These are phyloP conservation scores for Scolopax bukidnonensis DNA, from an alignment of 2,797 vertebrate species.

Conservation along the genomic window DNA sequence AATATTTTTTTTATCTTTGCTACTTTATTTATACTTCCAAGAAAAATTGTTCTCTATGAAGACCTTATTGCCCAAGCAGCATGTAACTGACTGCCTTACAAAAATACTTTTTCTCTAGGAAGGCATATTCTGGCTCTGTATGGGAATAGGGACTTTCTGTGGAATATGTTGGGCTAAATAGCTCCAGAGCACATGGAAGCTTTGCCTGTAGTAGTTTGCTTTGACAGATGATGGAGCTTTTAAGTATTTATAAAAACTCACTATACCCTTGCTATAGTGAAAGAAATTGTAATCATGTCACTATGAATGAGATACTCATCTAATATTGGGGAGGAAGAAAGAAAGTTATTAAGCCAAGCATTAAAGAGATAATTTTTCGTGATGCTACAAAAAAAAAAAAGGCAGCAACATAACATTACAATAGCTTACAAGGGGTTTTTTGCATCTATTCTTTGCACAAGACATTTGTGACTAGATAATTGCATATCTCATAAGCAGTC, in stretches of 20 bases:
- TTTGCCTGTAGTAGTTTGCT: not conserved
- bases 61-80: not conserved
- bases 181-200: not conserved
- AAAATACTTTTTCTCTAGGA: not conserved
- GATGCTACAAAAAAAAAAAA: not conserved
- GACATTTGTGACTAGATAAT: not conserved
- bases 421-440: not conserved
- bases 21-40: not conserved
- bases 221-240: conserved; percentile 14
- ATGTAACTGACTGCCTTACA: not conserved
- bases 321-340: not conserved
- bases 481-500: not conserved
- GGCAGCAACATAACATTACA: not conserved
- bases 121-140: no score
- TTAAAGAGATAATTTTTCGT: not conserved
- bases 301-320: not conserved
- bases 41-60: not conserved
- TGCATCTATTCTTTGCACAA: not conserved
- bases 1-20: not conserved
- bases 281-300: not conserved
- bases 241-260: conserved; percentile 10
- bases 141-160: not conserved
- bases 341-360: not conserved
- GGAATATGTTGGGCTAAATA: not conserved
- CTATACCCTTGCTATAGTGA: not conserved